These are phyloP conservation scores for Ceratina australensis DNA, from an alignment of 1,140 invertebrate genomes.

Conservation along the genomic window DNA sequence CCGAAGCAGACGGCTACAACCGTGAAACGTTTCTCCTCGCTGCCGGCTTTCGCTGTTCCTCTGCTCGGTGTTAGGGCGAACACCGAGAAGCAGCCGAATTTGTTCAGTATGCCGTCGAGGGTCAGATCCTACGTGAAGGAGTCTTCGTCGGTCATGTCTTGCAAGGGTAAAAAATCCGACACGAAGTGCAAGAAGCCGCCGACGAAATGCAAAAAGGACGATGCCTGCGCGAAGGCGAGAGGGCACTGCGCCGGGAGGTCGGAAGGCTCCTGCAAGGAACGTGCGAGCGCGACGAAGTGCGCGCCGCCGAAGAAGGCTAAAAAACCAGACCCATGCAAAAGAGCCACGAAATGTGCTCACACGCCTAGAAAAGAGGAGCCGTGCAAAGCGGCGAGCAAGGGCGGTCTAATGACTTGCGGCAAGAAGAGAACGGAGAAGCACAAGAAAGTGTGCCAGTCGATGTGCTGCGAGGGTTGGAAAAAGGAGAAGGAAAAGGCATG, in stretches of 20 bases:
- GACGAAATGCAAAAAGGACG: background rate
- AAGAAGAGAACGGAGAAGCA: background rate
- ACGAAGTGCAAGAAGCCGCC: background rate
- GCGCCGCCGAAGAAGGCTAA: too few species aligned
- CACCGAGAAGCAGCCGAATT: background rate
- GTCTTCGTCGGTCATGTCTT: background rate
- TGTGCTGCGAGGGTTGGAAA: background rate
- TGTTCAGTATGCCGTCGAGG: background rate
- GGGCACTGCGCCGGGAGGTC: background rate
- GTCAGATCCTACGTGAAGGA: background rate
- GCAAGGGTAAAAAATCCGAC: background rate
- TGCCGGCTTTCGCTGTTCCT: background rate
- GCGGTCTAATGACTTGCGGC: background rate
- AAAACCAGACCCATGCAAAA: conserved; percentile 6
- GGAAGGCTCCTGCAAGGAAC: conserved; percentile 3
- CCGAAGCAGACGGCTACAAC: background rate
- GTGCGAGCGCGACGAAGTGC: background rate
- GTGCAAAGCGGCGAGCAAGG: background rate
- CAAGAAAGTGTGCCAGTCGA: too few species aligned
- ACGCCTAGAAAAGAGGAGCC: background rate
- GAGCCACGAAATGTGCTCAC: background rate
- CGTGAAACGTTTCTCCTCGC: conserved; percentile 8
- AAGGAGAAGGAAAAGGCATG: background rate
- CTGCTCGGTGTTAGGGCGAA: background rate
- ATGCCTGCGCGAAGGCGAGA: background rate